Conservation (phyloP, 2,888 invertebrate species). For the Agriotes lineatus region DNA sequence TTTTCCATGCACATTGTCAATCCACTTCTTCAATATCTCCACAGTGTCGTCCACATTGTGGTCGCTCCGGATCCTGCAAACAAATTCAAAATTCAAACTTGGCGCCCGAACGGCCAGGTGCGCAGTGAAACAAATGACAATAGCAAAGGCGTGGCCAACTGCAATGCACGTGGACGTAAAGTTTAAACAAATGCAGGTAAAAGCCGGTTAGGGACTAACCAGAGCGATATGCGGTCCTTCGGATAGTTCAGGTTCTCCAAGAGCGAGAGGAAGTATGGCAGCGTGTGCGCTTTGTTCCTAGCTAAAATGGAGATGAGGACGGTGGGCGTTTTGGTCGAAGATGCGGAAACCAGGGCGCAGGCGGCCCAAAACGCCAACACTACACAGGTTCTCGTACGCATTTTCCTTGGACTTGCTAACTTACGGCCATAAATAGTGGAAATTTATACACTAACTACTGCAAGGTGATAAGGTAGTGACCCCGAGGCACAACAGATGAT, state of each 20-base stretch:
- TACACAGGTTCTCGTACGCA: slow-evolving; percentile 52
- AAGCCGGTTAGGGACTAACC: slow-evolving; percentile 72
- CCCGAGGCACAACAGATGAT: slow-evolving; percentile 5
- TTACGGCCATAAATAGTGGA: slow-evolving; percentile 2
- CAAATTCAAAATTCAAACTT: no score
- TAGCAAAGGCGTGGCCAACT: slow-evolving; percentile 9
- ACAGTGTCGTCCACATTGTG: slow-evolving; percentile 86
- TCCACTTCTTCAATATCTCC: slow-evolving; percentile 81
- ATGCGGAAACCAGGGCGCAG: neutral
- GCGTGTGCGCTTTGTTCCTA: slow-evolving; percentile 89
- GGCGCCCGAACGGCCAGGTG: neutral
- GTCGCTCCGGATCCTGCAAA: slow-evolving; percentile 91
- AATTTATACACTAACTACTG: neutral
- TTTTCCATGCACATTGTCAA: slow-evolving; percentile 69
- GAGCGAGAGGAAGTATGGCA: slow-evolving; percentile 89
- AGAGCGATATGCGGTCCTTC: slow-evolving; percentile 85
- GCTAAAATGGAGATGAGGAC: slow-evolving; percentile 85
- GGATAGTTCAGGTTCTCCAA: slow-evolving; percentile 89
- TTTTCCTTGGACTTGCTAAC: slow-evolving; percentile 9
- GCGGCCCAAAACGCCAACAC: slow-evolving; percentile 20
- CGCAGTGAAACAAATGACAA: neutral
- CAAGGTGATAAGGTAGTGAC: neutral
- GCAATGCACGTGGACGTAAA: slow-evolving; percentile 9
- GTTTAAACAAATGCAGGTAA: neutral
- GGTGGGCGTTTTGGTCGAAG: slow-evolving; percentile 74